Evolutionary conservation across 2,113 vertebrate genomes (phyloP).

Genomic region (Thunnus maccoyii): DNA sequence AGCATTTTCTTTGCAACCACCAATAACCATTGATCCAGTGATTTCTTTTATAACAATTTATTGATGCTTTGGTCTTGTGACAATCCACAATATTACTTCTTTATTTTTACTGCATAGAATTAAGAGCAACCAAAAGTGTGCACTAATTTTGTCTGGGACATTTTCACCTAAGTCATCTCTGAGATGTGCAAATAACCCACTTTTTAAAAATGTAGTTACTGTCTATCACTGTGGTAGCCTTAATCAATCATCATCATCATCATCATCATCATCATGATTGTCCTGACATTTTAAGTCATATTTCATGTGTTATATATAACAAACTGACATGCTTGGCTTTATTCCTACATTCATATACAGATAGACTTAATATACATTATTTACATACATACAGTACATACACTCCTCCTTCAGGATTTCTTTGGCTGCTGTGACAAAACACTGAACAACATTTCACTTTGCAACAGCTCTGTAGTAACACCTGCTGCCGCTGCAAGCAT

Average conservation of each 20-base stretch:
- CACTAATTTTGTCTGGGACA: neutral
- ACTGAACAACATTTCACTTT: neutral
- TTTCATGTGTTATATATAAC: slow-evolving; percentile 6
- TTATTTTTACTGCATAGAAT: slow-evolving; percentile 9
- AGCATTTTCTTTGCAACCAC: neutral
- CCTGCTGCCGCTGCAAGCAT: neutral
- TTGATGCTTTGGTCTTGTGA: slow-evolving; percentile 56
- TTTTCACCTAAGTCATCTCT: neutral
- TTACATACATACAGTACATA: slow-evolving; percentile 63
- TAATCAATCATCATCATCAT: neutral
- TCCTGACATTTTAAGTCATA: slow-evolving; percentile 6
- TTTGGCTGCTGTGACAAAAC: neutral
- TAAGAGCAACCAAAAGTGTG: neutral
- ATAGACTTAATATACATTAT: slow-evolving; percentile 59
- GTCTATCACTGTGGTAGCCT: neutral
- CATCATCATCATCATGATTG: slow-evolving; percentile 7
- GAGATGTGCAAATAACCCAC: slow-evolving; percentile 4
- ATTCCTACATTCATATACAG: slow-evolving; percentile 66
- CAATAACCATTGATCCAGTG: neutral
- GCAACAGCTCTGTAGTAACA: neutral
- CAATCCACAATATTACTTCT: slow-evolving; percentile 7
- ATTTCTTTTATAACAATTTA: slow-evolving; percentile 48
- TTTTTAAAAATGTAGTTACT: neutral
- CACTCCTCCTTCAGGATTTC: slow-evolving; percentile 6
- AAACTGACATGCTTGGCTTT: slow-evolving; percentile 45